Base-by-base conservation (phyloP, 2,888 invertebrate genomes). In the Clostera curtula region DNA sequence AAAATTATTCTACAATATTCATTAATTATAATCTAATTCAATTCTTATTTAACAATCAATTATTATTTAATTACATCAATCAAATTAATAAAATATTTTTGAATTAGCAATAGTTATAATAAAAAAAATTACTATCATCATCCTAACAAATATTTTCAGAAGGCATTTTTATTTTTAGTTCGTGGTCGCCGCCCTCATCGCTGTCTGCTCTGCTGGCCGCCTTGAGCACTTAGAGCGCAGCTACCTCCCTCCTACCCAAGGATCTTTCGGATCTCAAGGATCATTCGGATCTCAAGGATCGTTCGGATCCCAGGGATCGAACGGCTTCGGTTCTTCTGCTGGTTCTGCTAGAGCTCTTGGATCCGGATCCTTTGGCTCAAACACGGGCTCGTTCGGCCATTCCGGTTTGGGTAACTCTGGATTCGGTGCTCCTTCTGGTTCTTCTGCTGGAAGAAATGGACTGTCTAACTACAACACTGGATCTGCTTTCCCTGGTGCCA, bases 221-320 rank as follows among this genome's bases (percentile, higher is more conserved):
- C 43, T 83, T 23, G 82, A 83, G 34, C 70, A 77, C 14, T 58
- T 83, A 2, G 77, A 83, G 41, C 68, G 76, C 19, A 52, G 62
- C 12, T 79, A 82, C 57, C 72, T 82, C 2, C 82, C 82, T 3
- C 82, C 82, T 4, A 50, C 56, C 44, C 56, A 47, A 34, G 34
- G 12, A 3, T 12, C 20, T n/a, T 12, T 12, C 10, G 28, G 34
- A 10, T 29, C 26, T 5, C 19, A 23, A n/a, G 28, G 35, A 12
- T 27, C 24, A 10, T 30, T 31, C 9, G 16, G 36, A 14, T 34
- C 36, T 25, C 19, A 19, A n/a, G n/a, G n/a, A n/a, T n/a, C n/a
- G 5, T 44, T 51, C 6, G 47, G 48, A 5, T 21, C 34, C 3
- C 33, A 34, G 9, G 25, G 26, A 6, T 24, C 29, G n/a, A n/a